Evolutionary conservation across 2,113 vertebrate species (phyloP), one percentile per base, ranked within the genome.

Genomic region (Brachyhypopomus occidentalis): DNA sequence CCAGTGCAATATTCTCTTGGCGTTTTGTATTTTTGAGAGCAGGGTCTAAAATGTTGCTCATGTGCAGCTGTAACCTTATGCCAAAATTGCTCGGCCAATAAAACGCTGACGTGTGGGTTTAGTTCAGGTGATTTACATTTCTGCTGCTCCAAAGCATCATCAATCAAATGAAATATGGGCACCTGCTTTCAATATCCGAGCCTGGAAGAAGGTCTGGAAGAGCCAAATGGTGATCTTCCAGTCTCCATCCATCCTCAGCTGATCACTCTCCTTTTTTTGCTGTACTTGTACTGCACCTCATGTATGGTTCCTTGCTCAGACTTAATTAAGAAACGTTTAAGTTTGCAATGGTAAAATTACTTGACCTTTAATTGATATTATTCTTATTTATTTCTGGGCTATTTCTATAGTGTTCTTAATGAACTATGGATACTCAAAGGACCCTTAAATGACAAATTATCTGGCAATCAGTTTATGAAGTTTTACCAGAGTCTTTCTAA

Each of bases 371-470:
- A 34, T 62, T 8, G 9, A 30, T 30, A 30, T 62, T 14, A 41
- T 62, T 41, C 41, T 23, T 2, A 75, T 30, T 11, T n/a, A n/a
- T 75, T 75, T 34, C 36, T 75, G 8, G 41, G 1, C 16, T 34
- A 63, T 36, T 41, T 63, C 74, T 11, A 22, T 52, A 52, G 12
- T 14, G 12, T 52, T 52, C 36, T 76, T 7, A 38, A 62, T 76
- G 56, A 38, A 23, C 2, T 38, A 5, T 62, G 73, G 36, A 75
- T 75, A 41, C 34, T 38, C 73, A 45, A n/a, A 62, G 73, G 34
- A 25, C 41, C 36, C 30, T n/a, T 78, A 67, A 58, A 78, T 64
- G 64, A 36, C 34, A 36, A 34, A 67, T 67, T 34, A 59, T 6
- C 55, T 59, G n/a, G 34, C 55, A 59, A 66, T 71, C 22, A 70